Evolutionary conservation across 92 coral and sea anemone species (phyloP).

Genomic region (Zoanthus sociatus): DNA sequence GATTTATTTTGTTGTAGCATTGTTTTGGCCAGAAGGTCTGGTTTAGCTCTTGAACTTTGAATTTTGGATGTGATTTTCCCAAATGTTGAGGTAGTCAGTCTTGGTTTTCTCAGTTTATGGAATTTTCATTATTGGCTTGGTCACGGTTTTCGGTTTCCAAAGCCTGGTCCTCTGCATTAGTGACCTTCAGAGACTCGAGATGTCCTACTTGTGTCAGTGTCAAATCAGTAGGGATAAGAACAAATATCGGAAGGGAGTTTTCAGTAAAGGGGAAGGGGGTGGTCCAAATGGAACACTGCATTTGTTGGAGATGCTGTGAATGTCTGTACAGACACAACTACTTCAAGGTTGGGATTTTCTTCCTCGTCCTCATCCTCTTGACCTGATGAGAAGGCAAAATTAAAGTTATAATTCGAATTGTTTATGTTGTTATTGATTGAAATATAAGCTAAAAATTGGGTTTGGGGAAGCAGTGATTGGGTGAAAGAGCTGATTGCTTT

Average conservation of each 20-base stretch:
- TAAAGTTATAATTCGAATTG: constrained; percentile 11
- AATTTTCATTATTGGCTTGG: constrained; percentile 48
- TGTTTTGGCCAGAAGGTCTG: constrained; percentile 48
- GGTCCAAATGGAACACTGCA: constrained; percentile 30
- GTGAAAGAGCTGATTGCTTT: neutral
- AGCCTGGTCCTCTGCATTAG: constrained; percentile 19
- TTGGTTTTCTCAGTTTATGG: constrained; percentile 28
- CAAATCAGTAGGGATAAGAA: constrained; percentile 12
- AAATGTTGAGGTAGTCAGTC: constrained; percentile 47
- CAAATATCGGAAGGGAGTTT: constrained; percentile 23
- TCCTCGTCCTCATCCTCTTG: constrained; percentile 33
- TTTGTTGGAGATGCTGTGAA: constrained; percentile 7
- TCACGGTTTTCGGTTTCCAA: constrained; percentile 29
- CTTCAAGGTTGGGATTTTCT: constrained; percentile 21
- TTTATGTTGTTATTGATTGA: constrained; percentile 19
- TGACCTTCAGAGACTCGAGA: constrained; percentile 38
- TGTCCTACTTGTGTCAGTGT: constrained; percentile 7
- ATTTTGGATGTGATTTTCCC: constrained; percentile 46
- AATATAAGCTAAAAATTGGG: neutral
- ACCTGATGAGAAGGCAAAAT: constrained; percentile 35
- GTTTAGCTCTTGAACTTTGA: constrained; percentile 47
- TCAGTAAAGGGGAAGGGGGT: constrained; percentile 37
- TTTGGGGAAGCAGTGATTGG: neutral
- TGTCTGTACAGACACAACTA: constrained; percentile 27
- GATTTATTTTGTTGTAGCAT: constrained; percentile 51